phyloP scores from a whole-genome alignment of 2,113 vertebrate species.

The Pitta sordida region DNA sequence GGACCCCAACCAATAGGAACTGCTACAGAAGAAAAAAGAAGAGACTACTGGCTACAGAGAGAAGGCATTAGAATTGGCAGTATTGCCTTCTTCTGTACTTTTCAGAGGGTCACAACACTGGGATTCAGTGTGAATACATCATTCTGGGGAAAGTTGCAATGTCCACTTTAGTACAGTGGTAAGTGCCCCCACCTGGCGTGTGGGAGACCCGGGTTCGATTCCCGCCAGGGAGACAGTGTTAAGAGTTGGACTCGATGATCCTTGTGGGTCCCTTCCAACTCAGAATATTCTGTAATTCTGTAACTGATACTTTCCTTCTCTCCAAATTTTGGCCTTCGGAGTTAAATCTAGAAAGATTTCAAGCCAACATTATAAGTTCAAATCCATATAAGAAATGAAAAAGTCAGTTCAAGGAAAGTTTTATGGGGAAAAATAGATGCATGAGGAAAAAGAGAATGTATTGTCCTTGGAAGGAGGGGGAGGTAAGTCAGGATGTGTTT shows the following conservation, averaged over 20 bases:
- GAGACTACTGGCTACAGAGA: not conserved
- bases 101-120: not conserved
- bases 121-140: not conserved
- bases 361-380: not conserved
- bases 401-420: not conserved
- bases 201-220: too few species aligned
- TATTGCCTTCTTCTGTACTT: not conserved
- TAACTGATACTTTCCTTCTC: not conserved
- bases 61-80: not conserved
- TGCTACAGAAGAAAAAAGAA: not conserved
- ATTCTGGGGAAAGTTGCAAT: not conserved
- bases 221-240: too few species aligned
- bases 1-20: not conserved
- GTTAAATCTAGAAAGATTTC: not conserved
- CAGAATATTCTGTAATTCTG: too few species aligned
- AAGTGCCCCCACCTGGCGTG: too few species aligned
- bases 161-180: too few species aligned
- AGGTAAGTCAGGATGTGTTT: too few species aligned
- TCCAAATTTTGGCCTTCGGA: not conserved
- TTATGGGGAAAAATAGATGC: not conserved
- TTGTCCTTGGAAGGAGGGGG: too few species aligned
- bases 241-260: too few species aligned
- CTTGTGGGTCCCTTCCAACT: too few species aligned
- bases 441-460: too few species aligned
- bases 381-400: not conserved